A percentile compares a stretch with the other conserved stretches of the same genome.
These are phyloP conservation scores for Automeris io DNA, from an alignment of 2,888 invertebrate genomes.

Conservation along the genomic window DNA sequence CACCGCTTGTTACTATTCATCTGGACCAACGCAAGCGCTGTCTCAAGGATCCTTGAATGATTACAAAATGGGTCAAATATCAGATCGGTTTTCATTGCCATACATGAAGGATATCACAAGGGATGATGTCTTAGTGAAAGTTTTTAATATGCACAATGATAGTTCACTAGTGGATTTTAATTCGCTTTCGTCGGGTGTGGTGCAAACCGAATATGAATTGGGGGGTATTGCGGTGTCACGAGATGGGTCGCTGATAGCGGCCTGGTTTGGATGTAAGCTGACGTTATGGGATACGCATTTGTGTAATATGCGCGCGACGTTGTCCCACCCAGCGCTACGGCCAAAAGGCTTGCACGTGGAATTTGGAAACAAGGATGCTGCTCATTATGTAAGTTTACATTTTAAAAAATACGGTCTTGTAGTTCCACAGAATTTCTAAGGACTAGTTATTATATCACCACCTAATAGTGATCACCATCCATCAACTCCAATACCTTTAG, in stretches of 20 bases:
- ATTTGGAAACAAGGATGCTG: constrained; percentile 62
- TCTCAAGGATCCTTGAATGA: constrained; percentile 49
- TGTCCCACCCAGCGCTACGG: constrained; percentile 61
- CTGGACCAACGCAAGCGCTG: constrained; percentile 49
- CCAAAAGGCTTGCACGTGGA: constrained; percentile 60
- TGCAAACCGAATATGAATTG: constrained; percentile 43
- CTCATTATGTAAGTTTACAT: constrained; percentile 61
- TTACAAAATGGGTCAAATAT: constrained; percentile 16
- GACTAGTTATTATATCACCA: too few species aligned
- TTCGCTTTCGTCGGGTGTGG: constrained; percentile 23
- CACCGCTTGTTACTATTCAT: constrained; percentile 66
- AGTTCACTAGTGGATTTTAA: constrained; percentile 23
- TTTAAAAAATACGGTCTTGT: too few species aligned
- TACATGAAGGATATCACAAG: constrained; percentile 33
- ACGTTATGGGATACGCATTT: constrained; percentile 66
- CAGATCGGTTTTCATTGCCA: neutral
- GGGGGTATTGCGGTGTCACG: constrained; percentile 65
- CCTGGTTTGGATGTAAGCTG: constrained; percentile 68
- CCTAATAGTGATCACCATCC: too few species aligned
- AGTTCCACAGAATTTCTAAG: too few species aligned
- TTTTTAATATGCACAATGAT: constrained; percentile 56
- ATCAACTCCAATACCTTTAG: too few species aligned
- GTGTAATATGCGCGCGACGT: constrained; percentile 51
- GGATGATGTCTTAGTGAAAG: constrained; percentile 43
- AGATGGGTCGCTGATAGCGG: constrained; percentile 69